Evolutionary conservation across 2,888 invertebrate genomes (phyloP).

Genomic region (Athetis lepigone): DNA sequence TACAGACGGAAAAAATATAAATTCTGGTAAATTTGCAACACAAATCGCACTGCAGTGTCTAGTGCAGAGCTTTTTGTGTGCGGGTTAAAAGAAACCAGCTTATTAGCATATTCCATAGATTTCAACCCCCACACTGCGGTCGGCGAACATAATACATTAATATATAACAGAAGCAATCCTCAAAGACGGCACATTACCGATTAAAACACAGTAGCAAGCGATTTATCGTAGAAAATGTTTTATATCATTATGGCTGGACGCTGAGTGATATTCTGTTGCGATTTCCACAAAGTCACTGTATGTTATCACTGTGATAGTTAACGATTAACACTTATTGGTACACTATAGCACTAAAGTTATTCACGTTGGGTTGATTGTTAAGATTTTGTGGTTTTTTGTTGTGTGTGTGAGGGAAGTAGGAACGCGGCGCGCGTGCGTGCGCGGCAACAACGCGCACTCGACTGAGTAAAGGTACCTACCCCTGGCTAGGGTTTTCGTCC

Average conservation of each 20-base stretch:
- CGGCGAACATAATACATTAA: conserved; percentile 64
- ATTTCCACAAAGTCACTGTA: conserved; percentile 65
- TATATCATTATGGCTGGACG: conserved; percentile 83
- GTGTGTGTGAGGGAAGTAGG: conserved; percentile 69
- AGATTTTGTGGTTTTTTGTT: conserved; percentile 82
- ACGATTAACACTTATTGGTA: conserved; percentile 60
- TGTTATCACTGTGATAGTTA: conserved; percentile 61
- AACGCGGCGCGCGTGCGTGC: conserved; percentile 69
- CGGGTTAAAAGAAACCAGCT: conserved; percentile 86
- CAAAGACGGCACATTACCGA: conserved; percentile 83
- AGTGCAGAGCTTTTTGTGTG: conserved; percentile 90
- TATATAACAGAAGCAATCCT: conserved; percentile 66
- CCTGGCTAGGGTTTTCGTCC: conserved; percentile 85
- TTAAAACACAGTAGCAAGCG: conserved; percentile 82
- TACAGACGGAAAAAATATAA: conserved; percentile 64
- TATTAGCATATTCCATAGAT: conserved; percentile 88
- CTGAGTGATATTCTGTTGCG: conserved; percentile 70
- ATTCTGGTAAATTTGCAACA: conserved; percentile 85
- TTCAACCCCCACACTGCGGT: conserved; percentile 75
- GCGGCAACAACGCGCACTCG: conserved; percentile 76
- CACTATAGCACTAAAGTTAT: conserved; percentile 71
- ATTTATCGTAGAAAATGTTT: conserved; percentile 88
- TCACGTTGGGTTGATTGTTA: conserved; percentile 68
- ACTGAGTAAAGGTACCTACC: conserved; percentile 80
- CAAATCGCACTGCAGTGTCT: conserved; percentile 90